Conservation (phyloP, 2,888 invertebrate genomes). For the Eurytoma californica region DNA sequence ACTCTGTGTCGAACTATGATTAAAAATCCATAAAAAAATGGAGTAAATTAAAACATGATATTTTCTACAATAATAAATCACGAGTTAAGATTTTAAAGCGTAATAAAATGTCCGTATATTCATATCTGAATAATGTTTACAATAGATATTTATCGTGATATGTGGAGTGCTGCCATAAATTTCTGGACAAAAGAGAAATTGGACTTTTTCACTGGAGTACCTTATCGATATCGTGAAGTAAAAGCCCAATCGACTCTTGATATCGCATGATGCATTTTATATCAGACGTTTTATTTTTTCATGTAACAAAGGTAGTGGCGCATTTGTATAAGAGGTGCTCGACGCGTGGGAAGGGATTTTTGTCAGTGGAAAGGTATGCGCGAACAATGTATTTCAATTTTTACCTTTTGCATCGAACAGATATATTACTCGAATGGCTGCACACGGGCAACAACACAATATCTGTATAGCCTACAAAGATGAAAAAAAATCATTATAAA, state of each 20-base stretch:
- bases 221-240: slow-evolving; percentile 23
- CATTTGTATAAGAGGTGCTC: neutral
- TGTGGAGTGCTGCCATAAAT: neutral
- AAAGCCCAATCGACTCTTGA: slow-evolving; percentile 7
- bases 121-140: slow-evolving; percentile 18
- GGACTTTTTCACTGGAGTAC: neutral
- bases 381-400: slow-evolving; percentile 1
- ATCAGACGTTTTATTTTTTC: slow-evolving; percentile 10
- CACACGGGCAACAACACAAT: neutral
- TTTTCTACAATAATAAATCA: too few relatives aligned
- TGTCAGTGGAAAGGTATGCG: slow-evolving; percentile 6
- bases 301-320: neutral
- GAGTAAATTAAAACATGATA: too few relatives aligned
- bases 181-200: neutral
- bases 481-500: neutral
- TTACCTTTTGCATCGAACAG: slow-evolving; percentile 16
- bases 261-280: neutral
- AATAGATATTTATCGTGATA: slow-evolving; percentile 8
- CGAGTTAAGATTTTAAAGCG: too few relatives aligned
- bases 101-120: neutral
- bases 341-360: slow-evolving; percentile 15
- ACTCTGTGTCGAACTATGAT: too few relatives aligned
- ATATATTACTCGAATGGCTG: neutral
- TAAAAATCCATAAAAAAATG: too few relatives aligned
- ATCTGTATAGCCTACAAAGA: neutral